Conservation (phyloP, 2,113 vertebrate species). For the Elaphurus davidianus region DNA sequence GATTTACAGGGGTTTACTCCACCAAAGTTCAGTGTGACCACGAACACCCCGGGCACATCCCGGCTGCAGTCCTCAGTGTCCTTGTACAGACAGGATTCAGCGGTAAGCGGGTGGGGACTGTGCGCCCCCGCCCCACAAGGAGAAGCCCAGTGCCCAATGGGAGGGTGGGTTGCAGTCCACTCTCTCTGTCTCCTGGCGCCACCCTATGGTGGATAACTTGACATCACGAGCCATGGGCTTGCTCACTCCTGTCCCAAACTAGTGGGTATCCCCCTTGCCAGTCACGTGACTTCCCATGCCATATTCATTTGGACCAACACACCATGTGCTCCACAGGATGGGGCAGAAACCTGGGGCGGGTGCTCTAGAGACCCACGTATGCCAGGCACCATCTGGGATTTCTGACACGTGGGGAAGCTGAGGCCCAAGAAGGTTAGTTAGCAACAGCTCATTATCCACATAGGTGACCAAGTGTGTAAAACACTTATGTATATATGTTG, state of each 20-base stretch:
- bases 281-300: not conserved
- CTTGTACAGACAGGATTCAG: accelerated
- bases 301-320: not conserved
- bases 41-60: accelerated
- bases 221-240: not conserved
- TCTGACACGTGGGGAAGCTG: not conserved
- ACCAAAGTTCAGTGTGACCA: not conserved
- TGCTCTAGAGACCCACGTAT: not conserved
- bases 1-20: not conserved
- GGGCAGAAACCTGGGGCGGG: not conserved
- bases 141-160: not conserved
- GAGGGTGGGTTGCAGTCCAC: too few species aligned
- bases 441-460: not conserved
- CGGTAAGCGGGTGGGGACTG: not conserved
- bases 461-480: not conserved
- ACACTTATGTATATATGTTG: not conserved
- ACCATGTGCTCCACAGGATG: too few species aligned
- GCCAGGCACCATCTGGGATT: not conserved
- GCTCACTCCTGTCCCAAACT: not conserved
- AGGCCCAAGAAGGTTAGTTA: not conserved
- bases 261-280: not conserved
- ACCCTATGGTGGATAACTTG: not conserved
- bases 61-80: not conserved
- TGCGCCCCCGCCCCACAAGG: not conserved
- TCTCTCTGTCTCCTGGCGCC: not conserved